Conservation (phyloP, 2,888 invertebrate genomes). For the Ypsolopha scabrella region DNA sequence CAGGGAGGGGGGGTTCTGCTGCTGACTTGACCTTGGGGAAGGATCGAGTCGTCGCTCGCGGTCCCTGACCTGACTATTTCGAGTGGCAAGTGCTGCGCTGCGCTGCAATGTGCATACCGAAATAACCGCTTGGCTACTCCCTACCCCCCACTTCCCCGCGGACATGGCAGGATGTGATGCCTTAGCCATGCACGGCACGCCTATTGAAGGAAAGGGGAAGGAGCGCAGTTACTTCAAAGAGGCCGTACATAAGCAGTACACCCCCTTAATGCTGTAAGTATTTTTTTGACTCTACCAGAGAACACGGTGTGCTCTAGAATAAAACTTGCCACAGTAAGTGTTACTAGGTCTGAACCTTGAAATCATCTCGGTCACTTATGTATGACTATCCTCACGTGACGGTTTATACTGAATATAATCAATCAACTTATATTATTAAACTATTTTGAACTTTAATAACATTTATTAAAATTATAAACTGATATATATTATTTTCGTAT, state of each 20-base stretch:
- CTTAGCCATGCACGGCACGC: slow-evolving; percentile 45
- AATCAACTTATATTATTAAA: too few relatives aligned
- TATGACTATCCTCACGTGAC: too few relatives aligned
- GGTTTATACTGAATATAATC: too few relatives aligned
- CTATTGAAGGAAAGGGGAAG: slow-evolving; percentile 30
- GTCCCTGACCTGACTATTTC: slow-evolving; percentile 71
- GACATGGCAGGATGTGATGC: slow-evolving; percentile 41
- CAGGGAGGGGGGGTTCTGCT: slow-evolving; percentile 28
- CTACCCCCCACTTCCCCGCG: slow-evolving; percentile 24
- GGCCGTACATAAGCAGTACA: slow-evolving; percentile 28
- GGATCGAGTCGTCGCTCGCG: slow-evolving; percentile 62
- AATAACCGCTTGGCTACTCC: slow-evolving; percentile 58
- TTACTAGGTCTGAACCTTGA: too few relatives aligned
- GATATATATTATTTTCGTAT: too few relatives aligned
- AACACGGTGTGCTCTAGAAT: too few relatives aligned
- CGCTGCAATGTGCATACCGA: slow-evolving; percentile 68
- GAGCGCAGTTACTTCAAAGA: slow-evolving; percentile 32
- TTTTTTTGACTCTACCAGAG: too few relatives aligned
- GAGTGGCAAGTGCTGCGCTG: slow-evolving; percentile 64
- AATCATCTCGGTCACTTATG: too few relatives aligned
- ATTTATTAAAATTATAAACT: too few relatives aligned
- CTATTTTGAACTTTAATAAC: too few relatives aligned
- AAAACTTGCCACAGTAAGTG: too few relatives aligned
- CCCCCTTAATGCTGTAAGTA: slow-evolving; percentile 17
- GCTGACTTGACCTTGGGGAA: slow-evolving; percentile 68